A percentile compares a stretch with the other conserved stretches of the same genome.
phyloP scores from a whole-genome alignment of 2,797 vertebrate species.

The Petrocephalus sullivani region DNA sequence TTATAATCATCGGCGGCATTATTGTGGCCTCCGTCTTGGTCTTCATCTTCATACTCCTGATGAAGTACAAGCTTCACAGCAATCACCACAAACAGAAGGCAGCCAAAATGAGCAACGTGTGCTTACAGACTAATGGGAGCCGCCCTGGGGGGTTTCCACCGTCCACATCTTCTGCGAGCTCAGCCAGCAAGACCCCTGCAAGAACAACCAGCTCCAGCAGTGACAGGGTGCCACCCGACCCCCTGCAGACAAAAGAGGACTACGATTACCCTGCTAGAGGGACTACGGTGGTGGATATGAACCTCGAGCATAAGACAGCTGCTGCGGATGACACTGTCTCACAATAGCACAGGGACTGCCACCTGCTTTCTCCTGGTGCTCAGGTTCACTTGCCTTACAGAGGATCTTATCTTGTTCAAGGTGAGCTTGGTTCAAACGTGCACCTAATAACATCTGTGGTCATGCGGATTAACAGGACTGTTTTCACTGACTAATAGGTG shows the following conservation, averaged over 20 bases:
- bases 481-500: not conserved
- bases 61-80: conserved; percentile 83
- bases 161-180: conserved; percentile 46
- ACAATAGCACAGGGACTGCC: conserved; percentile 59
- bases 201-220: conserved; percentile 38
- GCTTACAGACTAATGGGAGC: conserved; percentile 81
- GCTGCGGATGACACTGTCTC: conserved; percentile 61
- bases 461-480: not conserved
- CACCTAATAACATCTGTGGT: conserved; percentile 3
- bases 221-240: conserved; percentile 34
- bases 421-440: conserved; percentile 45
- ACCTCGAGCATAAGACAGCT: conserved; percentile 53
- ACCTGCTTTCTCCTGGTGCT: conserved; percentile 44
- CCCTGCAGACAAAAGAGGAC: conserved; percentile 44
- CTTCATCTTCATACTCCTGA: conserved; percentile 85
- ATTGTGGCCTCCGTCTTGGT: conserved; percentile 84
- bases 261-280: conserved; percentile 57
- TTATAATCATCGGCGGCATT: conserved; percentile 84
- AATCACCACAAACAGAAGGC: conserved; percentile 73
- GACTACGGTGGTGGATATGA: conserved; percentile 68
- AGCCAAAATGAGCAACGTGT: conserved; percentile 64
- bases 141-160: conserved; percentile 55
- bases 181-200: conserved; percentile 29
- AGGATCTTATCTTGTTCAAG: conserved; percentile 50
- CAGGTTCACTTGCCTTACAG: conserved; percentile 46